phyloP scores from a whole-genome alignment of 2,113 vertebrate species.

The Anguilla japonica region DNA sequence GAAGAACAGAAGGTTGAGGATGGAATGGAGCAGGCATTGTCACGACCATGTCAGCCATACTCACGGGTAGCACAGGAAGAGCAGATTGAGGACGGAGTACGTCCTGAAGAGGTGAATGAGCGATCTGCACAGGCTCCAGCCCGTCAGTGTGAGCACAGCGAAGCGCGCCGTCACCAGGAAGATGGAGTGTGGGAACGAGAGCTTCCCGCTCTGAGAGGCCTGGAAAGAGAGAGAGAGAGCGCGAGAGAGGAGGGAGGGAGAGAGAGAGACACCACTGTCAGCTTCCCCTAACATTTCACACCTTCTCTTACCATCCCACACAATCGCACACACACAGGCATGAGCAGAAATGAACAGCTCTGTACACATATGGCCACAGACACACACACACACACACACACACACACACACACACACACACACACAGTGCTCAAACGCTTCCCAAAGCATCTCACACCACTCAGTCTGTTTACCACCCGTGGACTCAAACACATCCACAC shows the following conservation, averaged over 20 bases:
- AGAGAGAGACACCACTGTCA: background rate
- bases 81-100: conserved; percentile 93
- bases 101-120: conserved; percentile 95
- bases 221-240: conserved; percentile 49
- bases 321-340: no score
- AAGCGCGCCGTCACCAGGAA: conserved; percentile 91
- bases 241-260: background rate
- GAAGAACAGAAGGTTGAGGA: no score
- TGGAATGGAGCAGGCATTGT: background rate
- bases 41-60: conserved; percentile 53
- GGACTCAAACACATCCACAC: no score
- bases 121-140: conserved; percentile 92
- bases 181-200: conserved; percentile 89
- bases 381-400: no score
- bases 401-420: no score
- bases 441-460: no score
- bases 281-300: no score
- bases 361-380: no score
- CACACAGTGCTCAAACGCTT: no score
- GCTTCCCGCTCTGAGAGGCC: conserved; percentile 93
- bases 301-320: no score
- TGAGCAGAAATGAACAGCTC: no score
- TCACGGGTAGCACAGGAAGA: conserved; percentile 99
- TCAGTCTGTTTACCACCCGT: no score
- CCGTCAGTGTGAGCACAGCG: conserved; percentile 89